A percentile compares a stretch with the other conserved stretches of the same genome.
Conservation (phyloP, 1,140 invertebrate species). For the Halictus rubicundus region DNA sequence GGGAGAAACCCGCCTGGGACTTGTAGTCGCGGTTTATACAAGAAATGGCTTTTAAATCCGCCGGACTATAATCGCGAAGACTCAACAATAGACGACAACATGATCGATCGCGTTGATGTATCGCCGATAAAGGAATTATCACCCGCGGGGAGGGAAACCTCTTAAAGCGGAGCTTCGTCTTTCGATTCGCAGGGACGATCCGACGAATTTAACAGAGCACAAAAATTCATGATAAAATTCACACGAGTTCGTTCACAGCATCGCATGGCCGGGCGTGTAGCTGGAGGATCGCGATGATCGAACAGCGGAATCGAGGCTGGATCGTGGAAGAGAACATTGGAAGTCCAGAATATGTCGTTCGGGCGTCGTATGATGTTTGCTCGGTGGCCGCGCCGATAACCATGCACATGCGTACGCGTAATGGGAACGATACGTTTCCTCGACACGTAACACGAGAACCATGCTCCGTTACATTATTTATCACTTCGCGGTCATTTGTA, state of each 20-base stretch:
- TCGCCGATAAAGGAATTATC: background rate
- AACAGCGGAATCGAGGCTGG: background rate
- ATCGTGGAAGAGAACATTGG: constrained; percentile 38
- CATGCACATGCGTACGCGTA: constrained; percentile 52
- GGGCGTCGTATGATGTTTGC: constrained; percentile 54
- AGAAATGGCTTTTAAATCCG: background rate
- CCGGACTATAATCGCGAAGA: background rate
- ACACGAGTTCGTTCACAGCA: background rate
- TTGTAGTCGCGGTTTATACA: background rate
- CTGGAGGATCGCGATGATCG: background rate
- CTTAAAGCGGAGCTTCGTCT: too few species aligned
- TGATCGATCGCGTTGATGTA: background rate
- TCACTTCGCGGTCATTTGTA: constrained; percentile 68
- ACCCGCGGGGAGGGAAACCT: background rate
- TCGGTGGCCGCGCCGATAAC: constrained; percentile 47
- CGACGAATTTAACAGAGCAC: too few species aligned
- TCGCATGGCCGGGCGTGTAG: background rate
- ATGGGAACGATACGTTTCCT: constrained; percentile 70
- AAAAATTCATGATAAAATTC: too few species aligned
- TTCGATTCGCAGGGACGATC: too few species aligned
- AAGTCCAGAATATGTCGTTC: constrained; percentile 28
- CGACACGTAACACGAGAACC: constrained; percentile 67
- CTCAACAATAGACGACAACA: background rate
- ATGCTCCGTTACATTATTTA: constrained; percentile 70
- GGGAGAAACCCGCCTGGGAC: background rate